Evolutionary conservation across 2,113 vertebrate genomes (phyloP).

Genomic region (Pachycephala philippinensis): DNA sequence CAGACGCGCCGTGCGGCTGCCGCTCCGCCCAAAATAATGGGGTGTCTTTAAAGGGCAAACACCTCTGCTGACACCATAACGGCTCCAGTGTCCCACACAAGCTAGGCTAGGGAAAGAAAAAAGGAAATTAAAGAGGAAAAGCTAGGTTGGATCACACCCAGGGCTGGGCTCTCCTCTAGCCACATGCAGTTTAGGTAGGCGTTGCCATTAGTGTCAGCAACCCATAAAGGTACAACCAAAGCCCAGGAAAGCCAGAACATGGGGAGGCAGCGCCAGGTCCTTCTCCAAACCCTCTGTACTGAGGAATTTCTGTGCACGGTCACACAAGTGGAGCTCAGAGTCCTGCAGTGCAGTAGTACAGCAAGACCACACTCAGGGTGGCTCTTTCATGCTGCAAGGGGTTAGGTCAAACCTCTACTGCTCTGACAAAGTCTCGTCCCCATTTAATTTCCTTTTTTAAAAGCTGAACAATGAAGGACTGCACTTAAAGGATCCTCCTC

Average conservation of each 20-base stretch:
- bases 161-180: constrained; percentile 54
- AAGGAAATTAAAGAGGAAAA: constrained; percentile 78
- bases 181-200: constrained; percentile 55
- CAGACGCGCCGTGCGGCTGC: constrained; percentile 76
- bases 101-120: constrained; percentile 80
- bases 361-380: constrained; percentile 9
- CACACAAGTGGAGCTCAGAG: background rate
- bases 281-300: background rate
- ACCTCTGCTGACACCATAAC: constrained; percentile 81
- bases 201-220: background rate
- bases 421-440: constrained; percentile 16
- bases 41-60: constrained; percentile 80
- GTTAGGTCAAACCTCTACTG: background rate
- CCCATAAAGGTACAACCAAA: background rate
- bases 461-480: background rate
- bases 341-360: background rate
- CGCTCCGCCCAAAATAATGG: constrained; percentile 77
- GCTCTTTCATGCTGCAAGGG: background rate
- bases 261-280: background rate
- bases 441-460: constrained; percentile 59
- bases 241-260: background rate
- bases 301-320: background rate
- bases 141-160: constrained; percentile 54
- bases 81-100: constrained; percentile 82
- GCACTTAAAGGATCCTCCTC: background rate